A percentile compares a stretch with the other conserved stretches of the same genome.
These are phyloP conservation scores for human (Homo sapiens) DNA, from an alignment of 2,113 vertebrate species.

Conservation along the genomic window GRCh38 chr5:122153001-122153500, in stretches of 20 bases:
- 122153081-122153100: not conserved
- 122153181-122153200: not conserved
- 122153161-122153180: not conserved
- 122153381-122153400: slow-evolving; percentile 67
- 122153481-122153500: slow-evolving; percentile 73
- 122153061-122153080: not conserved
- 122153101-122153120: not conserved
- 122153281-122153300: not conserved
- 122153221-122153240: not conserved
- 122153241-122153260: not conserved
- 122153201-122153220: not conserved
- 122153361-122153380: slow-evolving; percentile 77
- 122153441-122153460: slow-evolving; percentile 79
- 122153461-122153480: slow-evolving; percentile 58
- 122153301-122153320: slow-evolving; percentile 1
- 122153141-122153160: not conserved
- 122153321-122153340: slow-evolving; percentile 46
- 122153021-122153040: slow-evolving; percentile 79
- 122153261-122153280: not conserved
- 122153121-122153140: not conserved
- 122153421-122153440: slow-evolving; percentile 77
- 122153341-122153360: slow-evolving; percentile 71
- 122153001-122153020: not conserved
- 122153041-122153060: not conserved
- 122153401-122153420: slow-evolving; percentile 70